A percentile compares a stretch with the other conserved stretches of the same genome.
Conservation (phyloP, 1,140 invertebrate genomes). For the Diachasmimorpha longicaudata region DNA sequence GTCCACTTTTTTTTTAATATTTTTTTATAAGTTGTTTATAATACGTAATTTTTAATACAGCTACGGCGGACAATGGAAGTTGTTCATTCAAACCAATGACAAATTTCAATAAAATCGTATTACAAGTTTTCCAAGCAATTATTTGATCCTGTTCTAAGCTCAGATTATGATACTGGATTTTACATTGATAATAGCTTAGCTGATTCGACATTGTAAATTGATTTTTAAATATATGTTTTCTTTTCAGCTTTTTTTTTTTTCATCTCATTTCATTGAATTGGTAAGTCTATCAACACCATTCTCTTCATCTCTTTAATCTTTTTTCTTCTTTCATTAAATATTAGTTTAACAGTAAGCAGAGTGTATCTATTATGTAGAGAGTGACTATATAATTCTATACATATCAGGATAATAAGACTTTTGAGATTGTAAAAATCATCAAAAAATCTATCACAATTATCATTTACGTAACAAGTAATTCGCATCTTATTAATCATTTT, state of each 20-base stretch:
- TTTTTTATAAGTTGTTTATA: background rate
- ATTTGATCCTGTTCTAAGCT: conserved; percentile 34
- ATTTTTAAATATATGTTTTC: conserved; percentile 17
- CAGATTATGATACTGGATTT: conserved; percentile 27
- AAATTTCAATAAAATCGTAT: conserved; percentile 15
- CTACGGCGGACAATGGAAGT: conserved; percentile 21
- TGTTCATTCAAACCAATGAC: conserved; percentile 18
- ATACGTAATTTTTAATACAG: background rate
- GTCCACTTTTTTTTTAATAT: background rate
- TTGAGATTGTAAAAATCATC: conserved; percentile 68
- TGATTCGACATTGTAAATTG: conserved; percentile 21
- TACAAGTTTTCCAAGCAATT: conserved; percentile 24
- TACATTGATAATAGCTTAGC: conserved; percentile 23
- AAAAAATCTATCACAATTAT: conserved; percentile 67
- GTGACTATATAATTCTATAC: conserved; percentile 60
- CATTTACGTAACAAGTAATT: conserved; percentile 63
- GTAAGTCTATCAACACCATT: conserved; percentile 3
- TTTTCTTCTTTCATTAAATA: conserved; percentile 31
- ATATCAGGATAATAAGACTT: conserved; percentile 64
- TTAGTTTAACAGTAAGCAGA: conserved; percentile 55
- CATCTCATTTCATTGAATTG: background rate
- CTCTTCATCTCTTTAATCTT: conserved; percentile 29
- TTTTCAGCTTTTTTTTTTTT: conserved; percentile 10
- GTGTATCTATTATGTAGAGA: conserved; percentile 55
- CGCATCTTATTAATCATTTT: conserved; percentile 48